A percentile compares a stretch with the other conserved stretches of the same genome.
phyloP scores from a whole-genome alignment of 2,888 invertebrate genomes.

The Hydrotaea cyrtoneurina region DNA sequence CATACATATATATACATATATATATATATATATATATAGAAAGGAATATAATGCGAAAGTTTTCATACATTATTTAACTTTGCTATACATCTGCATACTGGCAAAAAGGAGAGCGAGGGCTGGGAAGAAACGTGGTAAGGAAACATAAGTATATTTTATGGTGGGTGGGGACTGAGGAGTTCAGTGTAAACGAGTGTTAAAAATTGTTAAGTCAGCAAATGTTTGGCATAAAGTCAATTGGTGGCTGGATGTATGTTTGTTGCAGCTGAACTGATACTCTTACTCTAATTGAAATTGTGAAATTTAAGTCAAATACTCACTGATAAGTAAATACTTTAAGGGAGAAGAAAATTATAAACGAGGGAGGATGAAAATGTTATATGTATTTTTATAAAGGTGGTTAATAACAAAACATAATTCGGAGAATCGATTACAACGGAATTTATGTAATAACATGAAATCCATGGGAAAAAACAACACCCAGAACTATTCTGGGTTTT shows the following conservation, averaged over 20 bases:
- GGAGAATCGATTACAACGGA: too few relatives aligned
- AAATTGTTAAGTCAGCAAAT: constrained; percentile 30
- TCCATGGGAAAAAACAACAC: too few relatives aligned
- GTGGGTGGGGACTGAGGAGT: not conserved
- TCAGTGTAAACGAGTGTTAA: not conserved
- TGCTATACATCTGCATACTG: not conserved
- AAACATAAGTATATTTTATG: constrained; percentile 42
- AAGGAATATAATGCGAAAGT: constrained; percentile 5
- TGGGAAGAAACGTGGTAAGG: not conserved
- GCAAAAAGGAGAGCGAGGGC: too few relatives aligned
- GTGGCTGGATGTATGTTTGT: not conserved
- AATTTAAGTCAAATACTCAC: not conserved
- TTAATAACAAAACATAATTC: too few relatives aligned
- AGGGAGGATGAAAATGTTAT: too few relatives aligned
- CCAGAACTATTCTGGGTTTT: too few relatives aligned
- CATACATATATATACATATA: not conserved
- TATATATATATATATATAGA: not conserved
- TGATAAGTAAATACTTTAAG: not conserved
- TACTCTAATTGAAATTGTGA: not conserved
- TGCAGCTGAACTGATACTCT: not conserved
- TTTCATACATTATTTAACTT: constrained; percentile 31
- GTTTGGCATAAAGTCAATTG: constrained; percentile 27
- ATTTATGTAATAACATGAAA: too few relatives aligned
- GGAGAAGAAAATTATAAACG: not conserved
- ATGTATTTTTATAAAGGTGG: too few relatives aligned